A percentile compares a stretch with the other conserved stretches of the same genome.
These are phyloP conservation scores for Etia nguti DNA, from an alignment of 2,113 vertebrate genomes.

Conservation along the genomic window DNA sequence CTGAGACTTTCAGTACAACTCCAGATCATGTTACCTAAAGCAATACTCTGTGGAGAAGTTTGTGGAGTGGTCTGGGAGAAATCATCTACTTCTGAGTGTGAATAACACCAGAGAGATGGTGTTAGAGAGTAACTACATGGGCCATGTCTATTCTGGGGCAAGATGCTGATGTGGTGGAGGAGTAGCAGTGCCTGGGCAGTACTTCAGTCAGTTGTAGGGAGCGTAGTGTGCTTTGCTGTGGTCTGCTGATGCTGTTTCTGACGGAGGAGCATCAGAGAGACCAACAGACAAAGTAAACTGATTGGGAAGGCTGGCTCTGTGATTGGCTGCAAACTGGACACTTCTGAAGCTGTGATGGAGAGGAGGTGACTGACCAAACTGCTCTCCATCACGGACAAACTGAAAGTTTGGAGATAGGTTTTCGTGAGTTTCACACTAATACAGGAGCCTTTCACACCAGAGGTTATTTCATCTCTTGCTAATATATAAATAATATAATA, in stretches of 20 bases:
- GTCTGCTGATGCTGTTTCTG: background rate
- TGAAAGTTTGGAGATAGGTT: background rate
- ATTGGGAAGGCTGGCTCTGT: background rate
- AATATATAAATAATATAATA: background rate
- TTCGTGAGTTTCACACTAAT: background rate
- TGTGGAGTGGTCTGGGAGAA: background rate
- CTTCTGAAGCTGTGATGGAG: background rate
- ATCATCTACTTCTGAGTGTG: background rate
- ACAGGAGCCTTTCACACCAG: background rate
- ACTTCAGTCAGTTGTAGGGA: background rate
- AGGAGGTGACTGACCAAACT: background rate
- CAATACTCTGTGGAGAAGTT: background rate
- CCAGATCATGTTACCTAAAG: background rate
- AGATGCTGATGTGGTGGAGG: too few species aligned
- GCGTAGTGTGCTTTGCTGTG: background rate
- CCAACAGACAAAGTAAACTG: background rate
- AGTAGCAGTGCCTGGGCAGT: background rate
- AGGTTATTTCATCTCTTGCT: background rate
- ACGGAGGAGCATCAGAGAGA: background rate
- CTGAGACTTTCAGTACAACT: background rate
- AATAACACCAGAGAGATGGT: background rate
- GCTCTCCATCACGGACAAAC: background rate
- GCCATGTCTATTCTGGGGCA: background rate
- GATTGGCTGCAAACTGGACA: background rate
- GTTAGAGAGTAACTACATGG: background rate